Evolutionary conservation across 2,888 invertebrate species (phyloP), one percentile per base, ranked within the genome.

Genomic region (Drosophila prostipennis): DNA sequence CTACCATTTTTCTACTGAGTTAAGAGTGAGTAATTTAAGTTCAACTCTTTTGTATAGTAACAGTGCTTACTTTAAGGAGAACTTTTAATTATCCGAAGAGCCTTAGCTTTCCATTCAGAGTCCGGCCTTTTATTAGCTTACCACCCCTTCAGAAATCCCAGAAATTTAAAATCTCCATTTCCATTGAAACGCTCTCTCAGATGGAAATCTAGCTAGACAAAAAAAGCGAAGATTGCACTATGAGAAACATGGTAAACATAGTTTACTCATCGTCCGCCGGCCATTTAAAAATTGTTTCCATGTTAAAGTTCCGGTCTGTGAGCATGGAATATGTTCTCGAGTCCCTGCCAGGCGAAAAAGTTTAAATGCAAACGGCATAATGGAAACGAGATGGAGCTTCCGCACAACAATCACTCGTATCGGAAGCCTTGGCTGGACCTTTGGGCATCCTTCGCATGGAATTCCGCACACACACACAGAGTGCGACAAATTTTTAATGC

Each of bases 1-100:
- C 19, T 19, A 19, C 19, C 19, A 19, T 2, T 19, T 19, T 19
- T 19, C 1, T 2, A 19, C 1, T 23, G 23, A 2, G 26, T 26
- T 1, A 5, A 26, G 6, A 26, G 26, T 26, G 26, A 26, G 19
- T 19, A 19, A 3, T 3, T 19, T 19, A 19, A 19, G 43, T 4
- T 2, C 4, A n/a, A 5, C 11, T 11, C 6, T 5, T 6, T 37
- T 11, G 16, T 7, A n/a, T 8, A 10, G 34, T 37, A 13, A 3
- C 4, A n/a, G 3, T 29, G 26, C 13, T 13, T 3, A 0, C 6
- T 16, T 26, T 7, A 29, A 37, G 72, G 36, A 58, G 61, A 16
- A 32, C 26, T 77, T 79, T 77, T 73, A 77, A 80, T 82, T 71
- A 81, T 55, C 65, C 64, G 65, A 67, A 80, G 73, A 73, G 78